A percentile compares a stretch with the other conserved stretches of the same genome.
phyloP scores from a whole-genome alignment of 2,113 vertebrate species.

The Rhagologus leucostigma region DNA sequence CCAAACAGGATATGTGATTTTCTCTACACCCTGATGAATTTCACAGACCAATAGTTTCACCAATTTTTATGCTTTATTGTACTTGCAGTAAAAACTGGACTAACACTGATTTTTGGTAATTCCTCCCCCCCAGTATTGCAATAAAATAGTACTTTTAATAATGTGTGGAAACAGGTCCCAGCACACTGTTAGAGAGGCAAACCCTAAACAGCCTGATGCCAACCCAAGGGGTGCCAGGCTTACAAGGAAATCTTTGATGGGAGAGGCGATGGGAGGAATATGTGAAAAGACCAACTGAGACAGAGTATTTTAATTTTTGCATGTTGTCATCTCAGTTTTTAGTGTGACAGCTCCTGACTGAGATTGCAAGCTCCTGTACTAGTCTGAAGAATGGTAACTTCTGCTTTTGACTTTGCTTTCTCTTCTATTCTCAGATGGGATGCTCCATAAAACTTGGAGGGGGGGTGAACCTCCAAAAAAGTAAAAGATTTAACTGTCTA shows the following conservation, averaged over 20 bases:
- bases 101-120: background rate
- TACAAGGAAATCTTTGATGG: background rate
- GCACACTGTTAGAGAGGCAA: background rate
- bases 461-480: background rate
- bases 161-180: background rate
- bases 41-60: background rate
- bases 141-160: background rate
- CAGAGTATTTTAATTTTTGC: background rate
- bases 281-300: background rate
- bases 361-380: background rate
- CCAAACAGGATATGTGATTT: background rate
- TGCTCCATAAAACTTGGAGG: background rate
- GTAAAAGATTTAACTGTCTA: background rate
- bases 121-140: background rate
- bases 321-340: background rate
- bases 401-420: background rate
- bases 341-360: background rate
- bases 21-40: background rate
- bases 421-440: background rate
- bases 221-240: background rate
- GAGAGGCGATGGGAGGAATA: fast-evolving
- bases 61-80: background rate
- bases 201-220: background rate
- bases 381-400: background rate
- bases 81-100: background rate